Base-by-base conservation (phyloP, 2,113 vertebrate species). In the Percopsis transmontana region DNA sequence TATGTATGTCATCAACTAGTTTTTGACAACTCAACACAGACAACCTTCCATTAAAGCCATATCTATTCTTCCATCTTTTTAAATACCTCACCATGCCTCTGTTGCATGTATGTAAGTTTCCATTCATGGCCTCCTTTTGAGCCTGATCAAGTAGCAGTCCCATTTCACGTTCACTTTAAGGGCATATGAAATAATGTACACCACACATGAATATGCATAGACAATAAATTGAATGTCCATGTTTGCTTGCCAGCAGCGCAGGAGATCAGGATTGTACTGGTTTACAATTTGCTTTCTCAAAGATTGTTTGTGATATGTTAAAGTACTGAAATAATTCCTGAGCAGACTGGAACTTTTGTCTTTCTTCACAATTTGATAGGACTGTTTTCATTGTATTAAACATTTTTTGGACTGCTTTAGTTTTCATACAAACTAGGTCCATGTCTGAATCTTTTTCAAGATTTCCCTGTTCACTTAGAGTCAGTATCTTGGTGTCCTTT, bases 141-240 rank as follows among this genome's bases (percentile, higher is more conserved):
- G 62, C 56, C 27, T 41, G n/a, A 40, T 65, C 24, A 19, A 74
- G 14, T 33, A 74, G 19, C 59, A 68, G 23, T 40, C 66, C 66
- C 53, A 74, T 68, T 56, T 62, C 51, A 44, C 55, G 24, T 39
- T 68, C 58, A 16, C 62, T 15, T 57, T 74, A 62, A 0, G 65
- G 50, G 2, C 72, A 27, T 77, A 77, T 5, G 58, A 60, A 12
- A 77, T 2, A 0, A 72, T 77, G 39, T 72, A 77, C 5, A 58
- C 45, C 1, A 68, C 58, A 33, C 48, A 58, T 5, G 8, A 7
- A 7, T 52, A 70, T 8, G 53, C 21, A 65, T 76, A 39, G 2
- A 62, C 15, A 24, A 76, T 20, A 53, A 52, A 53, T 50, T 64
- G 60, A 4, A 70, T 70, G 19, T 70, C 68, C 51, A 62, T 70